Conservation (phyloP, 1,140 invertebrate species). For the Ceratosolen solmsi region DNA sequence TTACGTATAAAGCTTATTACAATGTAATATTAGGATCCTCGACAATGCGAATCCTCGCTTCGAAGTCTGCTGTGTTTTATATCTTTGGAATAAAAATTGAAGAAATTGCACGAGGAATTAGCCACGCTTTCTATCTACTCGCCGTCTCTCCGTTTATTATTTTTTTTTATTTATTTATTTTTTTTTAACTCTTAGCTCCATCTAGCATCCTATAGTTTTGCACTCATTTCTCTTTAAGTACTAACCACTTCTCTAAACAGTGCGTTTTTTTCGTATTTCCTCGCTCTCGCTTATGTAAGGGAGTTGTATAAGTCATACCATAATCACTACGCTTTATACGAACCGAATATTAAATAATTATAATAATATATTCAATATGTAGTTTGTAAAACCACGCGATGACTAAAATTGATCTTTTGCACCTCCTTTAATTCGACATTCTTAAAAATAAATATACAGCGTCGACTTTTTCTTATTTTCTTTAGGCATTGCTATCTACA, state of each 20-base stretch:
- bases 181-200: constrained; percentile 29
- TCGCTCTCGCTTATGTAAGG: constrained; percentile 13
- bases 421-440: constrained; percentile 46
- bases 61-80: constrained; percentile 23
- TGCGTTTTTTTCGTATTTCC: constrained; percentile 35
- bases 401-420: constrained; percentile 1
- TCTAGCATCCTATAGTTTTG: constrained; percentile 29
- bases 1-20: constrained; percentile 18
- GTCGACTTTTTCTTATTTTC: constrained; percentile 46
- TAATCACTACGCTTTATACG: not conserved
- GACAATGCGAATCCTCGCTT: constrained; percentile 15
- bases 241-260: constrained; percentile 56
- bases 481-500: constrained; percentile 48
- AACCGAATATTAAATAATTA: not conserved
- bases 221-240: constrained; percentile 61
- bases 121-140: constrained; percentile 10
- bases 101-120: constrained; percentile 47
- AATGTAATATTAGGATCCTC: constrained; percentile 22
- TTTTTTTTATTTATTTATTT: no score
- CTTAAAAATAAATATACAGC: constrained; percentile 63
- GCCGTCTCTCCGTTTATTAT: constrained; percentile 34
- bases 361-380: not conserved
- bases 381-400: not conserved
- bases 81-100: constrained; percentile 48
- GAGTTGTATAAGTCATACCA: not conserved